Conservation (phyloP, 2,797 vertebrate genomes). For the Rallus crepitans region DNA sequence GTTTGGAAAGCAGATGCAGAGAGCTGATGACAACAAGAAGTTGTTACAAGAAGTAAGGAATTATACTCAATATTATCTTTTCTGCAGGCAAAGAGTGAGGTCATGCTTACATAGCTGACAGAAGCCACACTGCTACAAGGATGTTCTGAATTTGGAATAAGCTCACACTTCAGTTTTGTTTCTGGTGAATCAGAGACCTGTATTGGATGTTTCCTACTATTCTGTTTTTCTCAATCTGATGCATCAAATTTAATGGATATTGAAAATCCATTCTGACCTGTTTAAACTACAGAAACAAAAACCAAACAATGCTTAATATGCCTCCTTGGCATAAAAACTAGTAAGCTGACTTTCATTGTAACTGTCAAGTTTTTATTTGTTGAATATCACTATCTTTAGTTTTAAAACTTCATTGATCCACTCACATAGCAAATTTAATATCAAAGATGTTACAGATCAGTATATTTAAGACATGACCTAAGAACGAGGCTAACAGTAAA, state of each 20-base stretch:
- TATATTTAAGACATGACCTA: neutral
- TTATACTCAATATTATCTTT: neutral
- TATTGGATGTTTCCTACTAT: neutral
- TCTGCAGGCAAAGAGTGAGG: neutral
- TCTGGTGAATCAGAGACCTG: neutral
- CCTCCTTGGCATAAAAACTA: neutral
- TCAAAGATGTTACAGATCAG: neutral
- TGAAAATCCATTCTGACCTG: neutral
- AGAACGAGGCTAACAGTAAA: neutral
- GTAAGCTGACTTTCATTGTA: neutral
- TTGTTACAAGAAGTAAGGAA: neutral
- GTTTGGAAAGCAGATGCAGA: neutral
- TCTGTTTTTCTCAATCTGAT: conserved; percentile 3
- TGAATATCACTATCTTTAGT: neutral
- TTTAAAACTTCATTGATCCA: neutral
- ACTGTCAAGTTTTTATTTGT: neutral
- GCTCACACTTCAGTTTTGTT: conserved; percentile 10
- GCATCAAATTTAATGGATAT: neutral
- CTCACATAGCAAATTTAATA: neutral
- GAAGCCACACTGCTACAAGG: neutral
- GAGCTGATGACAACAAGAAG: neutral
- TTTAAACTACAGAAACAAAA: conserved; percentile 1
- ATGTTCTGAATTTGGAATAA: conserved; percentile 14
- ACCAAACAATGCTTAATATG: neutral
- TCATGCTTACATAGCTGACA: neutral